Conservation (phyloP, 1,140 invertebrate genomes). For the Lasaia peninsularis region DNA sequence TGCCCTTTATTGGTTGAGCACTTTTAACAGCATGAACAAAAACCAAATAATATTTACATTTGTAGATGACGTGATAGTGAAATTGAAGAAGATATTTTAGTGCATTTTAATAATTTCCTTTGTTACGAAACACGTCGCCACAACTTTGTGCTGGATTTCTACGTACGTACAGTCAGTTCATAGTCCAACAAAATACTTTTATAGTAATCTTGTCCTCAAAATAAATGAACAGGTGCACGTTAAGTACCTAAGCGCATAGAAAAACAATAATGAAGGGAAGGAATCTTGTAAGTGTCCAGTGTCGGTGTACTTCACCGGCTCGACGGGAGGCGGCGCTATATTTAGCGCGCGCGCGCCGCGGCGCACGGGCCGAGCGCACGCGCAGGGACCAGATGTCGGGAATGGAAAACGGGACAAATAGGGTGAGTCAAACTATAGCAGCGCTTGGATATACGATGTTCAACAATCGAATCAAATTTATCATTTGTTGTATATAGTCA, state of each 20-base stretch:
- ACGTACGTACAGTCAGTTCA: no score
- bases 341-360: constrained; percentile 59
- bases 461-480: no score
- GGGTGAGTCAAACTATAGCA: constrained; percentile 14
- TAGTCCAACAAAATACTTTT: constrained; percentile 9
- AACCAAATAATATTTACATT: no score
- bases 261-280: constrained; percentile 53
- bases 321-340: constrained; percentile 64
- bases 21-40: no score
- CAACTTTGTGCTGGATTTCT: no score
- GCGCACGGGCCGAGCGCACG: constrained; percentile 41
- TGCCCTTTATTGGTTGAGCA: no score
- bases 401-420: constrained; percentile 26
- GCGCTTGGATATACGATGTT: background rate
- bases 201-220: background rate
- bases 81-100: no score
- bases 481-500: no score
- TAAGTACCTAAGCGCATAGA: constrained; percentile 28
- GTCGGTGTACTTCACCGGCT: constrained; percentile 40
- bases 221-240: constrained; percentile 16
- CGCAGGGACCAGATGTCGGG: constrained; percentile 41
- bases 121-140: no score
- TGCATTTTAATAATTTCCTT: no score
- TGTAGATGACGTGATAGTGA: no score
- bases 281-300: constrained; percentile 69